Evolutionary conservation across 1,140 invertebrate species (phyloP).

Genomic region (Nebria ingens): DNA sequence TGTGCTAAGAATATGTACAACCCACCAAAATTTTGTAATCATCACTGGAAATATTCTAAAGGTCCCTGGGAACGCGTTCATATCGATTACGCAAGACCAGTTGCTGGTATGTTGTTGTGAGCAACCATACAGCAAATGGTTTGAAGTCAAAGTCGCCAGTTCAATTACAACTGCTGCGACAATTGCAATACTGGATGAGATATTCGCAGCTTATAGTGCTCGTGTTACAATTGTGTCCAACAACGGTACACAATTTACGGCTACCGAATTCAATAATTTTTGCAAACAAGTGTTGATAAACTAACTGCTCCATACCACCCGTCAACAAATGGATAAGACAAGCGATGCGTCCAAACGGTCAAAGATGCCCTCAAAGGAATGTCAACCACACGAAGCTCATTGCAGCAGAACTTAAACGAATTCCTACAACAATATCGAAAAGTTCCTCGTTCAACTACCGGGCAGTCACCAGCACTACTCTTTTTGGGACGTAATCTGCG

Average conservation of each 20-base stretch:
- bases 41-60: neutral
- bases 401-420: conserved; percentile 10
- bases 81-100: conserved; percentile 38
- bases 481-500: neutral
- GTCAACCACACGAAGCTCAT: neutral
- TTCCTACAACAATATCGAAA: neutral
- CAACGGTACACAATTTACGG: conserved; percentile 8
- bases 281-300: conserved; percentile 3
- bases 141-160: conserved; percentile 23
- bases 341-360: conserved; percentile 25
- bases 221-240: conserved; percentile 1
- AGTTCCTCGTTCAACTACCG: neutral
- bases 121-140: conserved; percentile 34
- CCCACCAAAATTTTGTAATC: neutral
- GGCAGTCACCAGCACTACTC: neutral
- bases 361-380: conserved; percentile 19
- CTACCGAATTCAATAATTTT: conserved; percentile 11
- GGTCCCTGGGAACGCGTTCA: conserved; percentile 37
- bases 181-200: neutral
- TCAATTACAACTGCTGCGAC: neutral
- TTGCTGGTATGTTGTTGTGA: conserved; percentile 29
- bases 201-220: neutral
- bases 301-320: conserved; percentile 26
- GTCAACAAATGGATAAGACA: conserved; percentile 28
- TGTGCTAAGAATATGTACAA: neutral